phyloP scores from a whole-genome alignment of 2,888 invertebrate species.

The Xiphydria camelus region DNA sequence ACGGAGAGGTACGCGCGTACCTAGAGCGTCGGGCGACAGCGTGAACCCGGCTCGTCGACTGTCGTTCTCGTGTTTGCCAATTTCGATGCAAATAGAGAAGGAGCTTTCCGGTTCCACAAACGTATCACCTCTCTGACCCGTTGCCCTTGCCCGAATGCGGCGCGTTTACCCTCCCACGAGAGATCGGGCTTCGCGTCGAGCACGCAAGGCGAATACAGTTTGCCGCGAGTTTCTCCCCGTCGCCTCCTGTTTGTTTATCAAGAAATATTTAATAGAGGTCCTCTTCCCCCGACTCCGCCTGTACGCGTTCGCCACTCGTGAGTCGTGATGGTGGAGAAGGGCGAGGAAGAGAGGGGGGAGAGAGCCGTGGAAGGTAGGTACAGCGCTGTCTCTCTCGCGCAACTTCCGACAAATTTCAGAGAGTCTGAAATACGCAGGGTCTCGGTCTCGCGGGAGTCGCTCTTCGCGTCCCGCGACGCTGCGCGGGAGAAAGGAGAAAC shows the following conservation, averaged over 20 bases:
- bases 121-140: slow-evolving; percentile 29
- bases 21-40: not conserved
- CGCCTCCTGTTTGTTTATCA: slow-evolving; percentile 1
- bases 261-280: slow-evolving; percentile 1
- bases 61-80: slow-evolving; percentile 35
- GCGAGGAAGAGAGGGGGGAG: too few relatives aligned
- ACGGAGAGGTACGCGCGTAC: too few relatives aligned
- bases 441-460: too few relatives aligned
- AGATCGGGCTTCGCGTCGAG: not conserved
- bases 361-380: too few relatives aligned
- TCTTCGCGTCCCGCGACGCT: too few relatives aligned
- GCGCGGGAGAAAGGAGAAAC: too few relatives aligned
- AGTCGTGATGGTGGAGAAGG: too few relatives aligned
- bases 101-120: slow-evolving; percentile 33
- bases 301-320: too few relatives aligned
- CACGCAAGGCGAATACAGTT: not conserved
- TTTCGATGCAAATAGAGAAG: slow-evolving; percentile 46
- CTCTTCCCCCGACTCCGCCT: not conserved
- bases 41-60: not conserved
- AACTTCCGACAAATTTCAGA: too few relatives aligned
- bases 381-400: too few relatives aligned
- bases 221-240: not conserved
- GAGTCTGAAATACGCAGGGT: too few relatives aligned
- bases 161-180: slow-evolving; percentile 4
- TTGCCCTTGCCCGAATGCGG: not conserved